Base-by-base conservation (phyloP, 1,140 invertebrate species). In the Cydia amplana region DNA sequence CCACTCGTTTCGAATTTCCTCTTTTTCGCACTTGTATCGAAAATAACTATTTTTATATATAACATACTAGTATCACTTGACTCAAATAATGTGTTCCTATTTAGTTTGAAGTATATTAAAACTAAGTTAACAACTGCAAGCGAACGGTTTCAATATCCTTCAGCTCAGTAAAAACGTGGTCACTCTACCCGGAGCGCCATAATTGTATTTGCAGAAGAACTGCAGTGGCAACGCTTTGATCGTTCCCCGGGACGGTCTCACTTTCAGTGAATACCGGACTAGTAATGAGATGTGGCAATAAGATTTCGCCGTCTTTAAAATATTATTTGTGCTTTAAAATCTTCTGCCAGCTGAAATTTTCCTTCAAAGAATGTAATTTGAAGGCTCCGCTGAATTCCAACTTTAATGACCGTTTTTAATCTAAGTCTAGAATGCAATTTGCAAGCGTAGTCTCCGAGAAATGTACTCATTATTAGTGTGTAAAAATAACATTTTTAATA, bases 121-220 rank as follows among this genome's bases (percentile, higher is more conserved):
- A 60, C 18, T 1, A 23, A 60, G 18, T n/a, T 60, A 23, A 60
- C 20, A 12, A 60, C 55, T 23, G 20, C 18, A 23, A 23, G 20
- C 20, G 55, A 60, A 10, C 20, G 20, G 55, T 23, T 20, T 60
- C 55, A 70, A 70, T 70, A 70, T 36, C 32, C 32, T 70, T 70
- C 28, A 40, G 64, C 32, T n/a, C 6, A 4, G 32, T 25, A 18
- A 70, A 18, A 40, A 40, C 65, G 65, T 70, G 65, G 65, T 70
- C 65, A 70, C 36, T 36, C 65, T 70, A 36, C 36, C 28, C 65
- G n/a, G 32, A 70, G 65, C 25, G 64, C 32, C 28, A n/a, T 70
- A 70, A 70, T 70, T 70, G 65, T 70, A 40, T 70, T 70, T 70
- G 32, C 65, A 70, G 28, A 70, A 70, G 65, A 70, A 70, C 65